phyloP scores from a whole-genome alignment of 2,797 vertebrate genomes.

The Sus cebifrons region DNA sequence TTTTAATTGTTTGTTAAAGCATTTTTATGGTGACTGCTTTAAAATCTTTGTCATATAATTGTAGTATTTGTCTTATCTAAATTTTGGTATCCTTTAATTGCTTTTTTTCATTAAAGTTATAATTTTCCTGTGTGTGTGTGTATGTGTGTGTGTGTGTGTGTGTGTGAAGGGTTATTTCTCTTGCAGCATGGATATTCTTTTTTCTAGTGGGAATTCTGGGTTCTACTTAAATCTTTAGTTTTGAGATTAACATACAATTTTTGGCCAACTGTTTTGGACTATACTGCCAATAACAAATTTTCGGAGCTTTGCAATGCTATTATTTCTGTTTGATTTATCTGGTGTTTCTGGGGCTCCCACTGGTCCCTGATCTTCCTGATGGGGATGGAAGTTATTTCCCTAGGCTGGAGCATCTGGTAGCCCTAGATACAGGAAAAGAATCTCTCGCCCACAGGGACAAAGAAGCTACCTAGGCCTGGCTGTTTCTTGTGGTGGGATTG shows the following conservation, averaged over 20 bases:
- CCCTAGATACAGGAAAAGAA: background rate
- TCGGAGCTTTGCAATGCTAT: background rate
- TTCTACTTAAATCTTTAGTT: background rate
- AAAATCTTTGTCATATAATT: background rate
- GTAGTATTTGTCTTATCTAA: background rate
- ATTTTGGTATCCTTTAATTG: background rate
- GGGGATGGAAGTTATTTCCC: background rate
- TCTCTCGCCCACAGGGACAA: background rate
- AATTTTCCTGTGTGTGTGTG: background rate
- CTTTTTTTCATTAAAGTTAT: background rate
- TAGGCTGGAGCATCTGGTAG: background rate
- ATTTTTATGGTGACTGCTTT: background rate
- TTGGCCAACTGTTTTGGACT: background rate
- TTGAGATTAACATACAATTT: background rate
- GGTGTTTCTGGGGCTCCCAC: background rate
- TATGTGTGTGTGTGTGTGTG: fast-evolving
- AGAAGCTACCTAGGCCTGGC: background rate
- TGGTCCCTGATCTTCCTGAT: background rate
- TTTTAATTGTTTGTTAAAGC: background rate
- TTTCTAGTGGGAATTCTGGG: background rate
- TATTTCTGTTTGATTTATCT: background rate
- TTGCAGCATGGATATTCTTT: background rate
- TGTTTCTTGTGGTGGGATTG: background rate
- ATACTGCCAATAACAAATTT: background rate
- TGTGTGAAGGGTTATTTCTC: background rate